These are phyloP conservation scores for Caenorhabditis briggsae DNA, from an alignment of 1,140 invertebrate genomes.

Conservation along the genomic window DNA sequence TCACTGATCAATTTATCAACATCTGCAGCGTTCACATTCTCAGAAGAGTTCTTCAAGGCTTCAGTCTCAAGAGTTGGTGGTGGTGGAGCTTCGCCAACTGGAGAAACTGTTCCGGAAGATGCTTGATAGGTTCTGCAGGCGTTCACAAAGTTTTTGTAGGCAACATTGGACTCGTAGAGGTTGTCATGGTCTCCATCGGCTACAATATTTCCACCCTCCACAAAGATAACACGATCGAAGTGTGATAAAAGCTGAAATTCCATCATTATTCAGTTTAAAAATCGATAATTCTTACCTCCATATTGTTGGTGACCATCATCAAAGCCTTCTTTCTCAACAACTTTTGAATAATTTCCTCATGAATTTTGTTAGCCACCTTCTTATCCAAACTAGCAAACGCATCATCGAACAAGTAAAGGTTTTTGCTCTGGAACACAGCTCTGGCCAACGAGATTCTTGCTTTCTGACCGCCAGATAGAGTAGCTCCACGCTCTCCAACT, in stretches of 20 bases:
- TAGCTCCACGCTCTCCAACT: conserved; percentile 81
- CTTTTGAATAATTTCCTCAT: conserved; percentile 81
- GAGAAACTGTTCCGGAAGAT: conserved; percentile 20
- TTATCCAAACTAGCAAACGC: conserved; percentile 83
- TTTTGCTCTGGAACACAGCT: conserved; percentile 79
- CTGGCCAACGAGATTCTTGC: conserved; percentile 86
- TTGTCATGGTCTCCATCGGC: conserved; percentile 79
- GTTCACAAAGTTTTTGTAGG: conserved; percentile 17
- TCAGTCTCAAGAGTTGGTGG: background rate
- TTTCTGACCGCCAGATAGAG: conserved; percentile 85
- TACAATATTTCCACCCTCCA: conserved; percentile 80
- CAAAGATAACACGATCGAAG: conserved; percentile 80
- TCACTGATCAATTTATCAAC: conserved; percentile 67
- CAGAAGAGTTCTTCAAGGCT: background rate
- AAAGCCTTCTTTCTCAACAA: conserved; percentile 72
- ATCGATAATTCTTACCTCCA: conserved; percentile 46
- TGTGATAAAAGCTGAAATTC: conserved; percentile 78
- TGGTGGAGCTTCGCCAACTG: conserved; percentile 10
- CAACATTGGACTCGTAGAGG: conserved; percentile 77
- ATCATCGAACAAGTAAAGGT: conserved; percentile 85
- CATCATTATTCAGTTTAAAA: too few species aligned
- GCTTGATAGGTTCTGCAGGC: conserved; percentile 15
- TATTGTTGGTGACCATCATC: conserved; percentile 74
- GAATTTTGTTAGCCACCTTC: conserved; percentile 82
- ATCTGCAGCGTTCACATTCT: background rate